Base-by-base conservation (phyloP, 2,797 vertebrate species). In the Platyrinchus mystaceus region DNA sequence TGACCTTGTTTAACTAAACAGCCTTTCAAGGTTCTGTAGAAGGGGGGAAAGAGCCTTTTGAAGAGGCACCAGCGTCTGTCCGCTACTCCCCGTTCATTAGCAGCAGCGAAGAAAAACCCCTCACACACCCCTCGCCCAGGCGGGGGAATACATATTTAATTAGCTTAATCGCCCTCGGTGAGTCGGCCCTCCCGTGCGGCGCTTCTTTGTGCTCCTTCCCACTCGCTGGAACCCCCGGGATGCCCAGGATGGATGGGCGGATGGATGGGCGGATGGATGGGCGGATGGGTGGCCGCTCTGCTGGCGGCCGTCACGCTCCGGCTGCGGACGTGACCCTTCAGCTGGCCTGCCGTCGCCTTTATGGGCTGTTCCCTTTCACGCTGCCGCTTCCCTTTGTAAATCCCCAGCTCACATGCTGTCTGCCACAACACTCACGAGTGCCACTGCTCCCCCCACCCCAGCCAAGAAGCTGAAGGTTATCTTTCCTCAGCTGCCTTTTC, bases 1-100 rank as follows among this genome's bases (percentile, higher is more conserved):
- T 71, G 85, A 95, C 95, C 96, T 84, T 71, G 41, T 94, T 97
- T 95, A 94, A 95, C 84, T 90, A 69, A 89, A 79, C 64, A 89
- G 46, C 62, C 41, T 76, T 88, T 86, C 67, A 77, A 89, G 60
- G 58, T 67, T 53, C 77, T 62, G 63, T 70, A 50, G 30, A 76
- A 87, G 34, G 10, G 56, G 46, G 73, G 36, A 80, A 79, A 74
- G 56, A 73, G 60, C 59, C 59, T 74, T 90, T 59, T 63, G 76
- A 90, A 92, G 74, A 87, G 49, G 64, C 68, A 76, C n/a, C 56
- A 71, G 63, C 34, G 77, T 55, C 91, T 39, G 36, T 19, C 86
- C 64, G 80, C 91, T 90, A 78, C 87, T 91, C 93, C 95, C 66
- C 37, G 5, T 88, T 94, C 90, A 84, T 89, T 93, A 84, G 91